phyloP scores from a whole-genome alignment of 2,113 vertebrate genomes.

The Ramphastos sulfuratus region DNA sequence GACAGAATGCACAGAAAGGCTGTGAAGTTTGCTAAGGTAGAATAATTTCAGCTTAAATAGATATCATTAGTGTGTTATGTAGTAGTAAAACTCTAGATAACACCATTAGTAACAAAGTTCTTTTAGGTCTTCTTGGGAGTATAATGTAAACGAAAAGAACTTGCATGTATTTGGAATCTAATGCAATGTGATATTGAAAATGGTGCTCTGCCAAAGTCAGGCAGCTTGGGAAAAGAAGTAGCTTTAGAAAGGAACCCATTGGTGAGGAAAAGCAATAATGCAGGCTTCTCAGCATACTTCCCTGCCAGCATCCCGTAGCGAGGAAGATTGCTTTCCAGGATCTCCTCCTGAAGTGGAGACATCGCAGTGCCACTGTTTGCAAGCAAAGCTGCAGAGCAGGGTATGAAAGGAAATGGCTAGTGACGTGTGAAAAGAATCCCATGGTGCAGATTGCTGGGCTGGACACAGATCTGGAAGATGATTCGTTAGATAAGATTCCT shows the following conservation, averaged over 20 bases:
- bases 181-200: neutral
- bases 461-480: neutral
- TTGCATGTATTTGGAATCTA: neutral
- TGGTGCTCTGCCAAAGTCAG: neutral
- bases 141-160: neutral
- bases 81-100: neutral
- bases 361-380: constrained; percentile 29
- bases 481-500: neutral
- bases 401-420: constrained; percentile 2
- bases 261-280: constrained; percentile 21
- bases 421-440: constrained; percentile 1
- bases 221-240: constrained; percentile 40
- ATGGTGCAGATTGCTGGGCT: neutral
- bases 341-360: constrained; percentile 52
- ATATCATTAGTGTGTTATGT: neutral
- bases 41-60: constrained; percentile 23
- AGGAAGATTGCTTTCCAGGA: constrained; percentile 58
- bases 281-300: constrained; percentile 11
- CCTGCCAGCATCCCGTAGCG: constrained; percentile 54
- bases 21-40: neutral
- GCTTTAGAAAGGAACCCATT: constrained; percentile 49
- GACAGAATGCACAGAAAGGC: neutral
- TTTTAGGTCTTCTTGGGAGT: neutral
- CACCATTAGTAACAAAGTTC: neutral
- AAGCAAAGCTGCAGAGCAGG: constrained; percentile 28